Base-by-base conservation (phyloP, 2,888 invertebrate species). In the Yponomeuta cagnagella region DNA sequence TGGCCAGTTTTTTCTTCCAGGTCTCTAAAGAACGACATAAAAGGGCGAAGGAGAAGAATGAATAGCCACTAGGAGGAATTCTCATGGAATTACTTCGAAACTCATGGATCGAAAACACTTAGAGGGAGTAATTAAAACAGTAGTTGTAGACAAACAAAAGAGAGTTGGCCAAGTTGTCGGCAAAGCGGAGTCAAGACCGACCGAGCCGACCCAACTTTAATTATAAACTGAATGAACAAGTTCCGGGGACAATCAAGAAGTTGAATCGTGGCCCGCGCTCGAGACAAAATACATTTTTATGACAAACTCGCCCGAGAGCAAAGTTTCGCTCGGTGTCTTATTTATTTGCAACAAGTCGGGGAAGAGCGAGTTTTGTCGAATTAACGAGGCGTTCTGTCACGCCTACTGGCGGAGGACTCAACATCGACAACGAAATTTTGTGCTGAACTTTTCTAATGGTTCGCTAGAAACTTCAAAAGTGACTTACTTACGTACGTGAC, bases 191-290 rank as follows among this genome's bases (percentile, higher is more conserved):
- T 86, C 85, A 82, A 58, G 52, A 63, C 63, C 63, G n/a, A 82
- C 84, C 80, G 80, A 87, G 83, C 88, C 88, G 88, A 87, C 85
- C 67, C 77, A 79, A 88, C 82, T 89, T 90, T 90, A 91, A 90
- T 91, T 90, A 91, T 90, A 88, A 89, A 87, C 86, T 84, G 84
- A 83, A 81, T 78, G 86, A 84, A 83, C 82, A 83, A 88, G 82
- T 86, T 83, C 76, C 73, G 76, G 77, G 80, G 80, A 87, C 88
- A 86, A 85, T 86, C 85, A 78, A 75, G 75, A 86, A 88, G 82
- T 87, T 85, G 79, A 82, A 83, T 85, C 83, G 81, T 79, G n/a
- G 80, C 75, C 78, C 74, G 73, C 77, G 78, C 80, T 81, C 83
- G 78, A 77, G 73, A 76, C 77, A 80, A 79, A 77, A 75, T 75